Conservation (phyloP, 64 coral and sea anemone species). For the Actinia tenebrosa region DNA sequence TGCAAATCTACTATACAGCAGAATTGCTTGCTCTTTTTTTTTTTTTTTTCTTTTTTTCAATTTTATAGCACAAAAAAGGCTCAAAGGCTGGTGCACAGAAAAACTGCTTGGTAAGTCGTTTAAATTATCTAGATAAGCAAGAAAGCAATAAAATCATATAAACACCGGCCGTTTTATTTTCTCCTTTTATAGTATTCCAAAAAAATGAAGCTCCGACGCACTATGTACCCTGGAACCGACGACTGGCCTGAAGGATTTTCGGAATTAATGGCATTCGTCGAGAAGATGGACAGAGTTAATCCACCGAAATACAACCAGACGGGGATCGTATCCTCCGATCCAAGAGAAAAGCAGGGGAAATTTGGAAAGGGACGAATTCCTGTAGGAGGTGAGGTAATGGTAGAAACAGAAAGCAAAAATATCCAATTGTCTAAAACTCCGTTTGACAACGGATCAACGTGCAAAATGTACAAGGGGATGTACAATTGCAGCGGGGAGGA, state of each 20-base stretch:
- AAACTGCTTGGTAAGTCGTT: background rate
- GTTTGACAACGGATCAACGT: constrained; percentile 18
- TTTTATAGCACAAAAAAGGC: background rate
- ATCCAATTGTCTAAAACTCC: constrained; percentile 5
- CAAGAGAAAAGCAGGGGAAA: background rate
- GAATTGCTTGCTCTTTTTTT: too few species aligned
- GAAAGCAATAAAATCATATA: background rate
- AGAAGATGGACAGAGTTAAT: background rate
- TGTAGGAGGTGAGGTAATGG: background rate
- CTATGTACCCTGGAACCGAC: background rate
- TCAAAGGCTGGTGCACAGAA: background rate
- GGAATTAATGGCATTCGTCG: background rate
- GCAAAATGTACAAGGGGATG: constrained; percentile 13
- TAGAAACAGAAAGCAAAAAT: background rate
- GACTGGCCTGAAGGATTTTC: background rate
- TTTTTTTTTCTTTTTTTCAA: too few species aligned
- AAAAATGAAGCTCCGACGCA: background rate
- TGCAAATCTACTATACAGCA: too few species aligned
- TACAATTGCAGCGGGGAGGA: background rate
- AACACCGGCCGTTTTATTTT: background rate
- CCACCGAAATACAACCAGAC: background rate
- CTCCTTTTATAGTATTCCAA: background rate
- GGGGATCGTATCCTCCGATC: background rate
- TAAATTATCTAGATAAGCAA: background rate
- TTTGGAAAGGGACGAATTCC: background rate